Conservation (phyloP, 2,797 vertebrate genomes). For the Sebastes trivittatus region DNA sequence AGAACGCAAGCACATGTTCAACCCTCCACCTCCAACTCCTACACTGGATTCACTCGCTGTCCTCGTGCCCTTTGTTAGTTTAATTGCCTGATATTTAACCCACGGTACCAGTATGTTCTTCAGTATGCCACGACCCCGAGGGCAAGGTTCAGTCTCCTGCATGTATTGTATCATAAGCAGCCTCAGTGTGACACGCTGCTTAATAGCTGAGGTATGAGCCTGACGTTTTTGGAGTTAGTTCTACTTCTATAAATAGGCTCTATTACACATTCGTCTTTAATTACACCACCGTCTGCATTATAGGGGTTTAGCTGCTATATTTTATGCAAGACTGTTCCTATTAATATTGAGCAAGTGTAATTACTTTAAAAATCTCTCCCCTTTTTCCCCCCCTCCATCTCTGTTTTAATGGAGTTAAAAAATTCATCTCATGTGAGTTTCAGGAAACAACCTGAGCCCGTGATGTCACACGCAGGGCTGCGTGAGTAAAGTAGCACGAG, state of each 20-base stretch:
- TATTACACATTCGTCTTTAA: constrained; percentile 94
- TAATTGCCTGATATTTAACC: constrained; percentile 75
- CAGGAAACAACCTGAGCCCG: constrained; percentile 87
- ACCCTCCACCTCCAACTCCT: not conserved
- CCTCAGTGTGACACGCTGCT: constrained; percentile 1
- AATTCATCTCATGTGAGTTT: constrained; percentile 93
- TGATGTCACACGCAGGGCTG: constrained; percentile 81
- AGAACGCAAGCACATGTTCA: constrained; percentile 31
- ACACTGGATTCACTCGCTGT: constrained; percentile 17
- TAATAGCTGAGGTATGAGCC: constrained; percentile 49
- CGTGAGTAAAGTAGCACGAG: not conserved
- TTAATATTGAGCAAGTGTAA: constrained; percentile 99
- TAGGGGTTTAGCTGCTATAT: constrained; percentile 94
- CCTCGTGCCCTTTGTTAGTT: constrained; percentile 60
- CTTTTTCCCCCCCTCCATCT: constrained; percentile 81
- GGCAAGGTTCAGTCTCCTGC: constrained; percentile 62
- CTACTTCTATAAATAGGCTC: constrained; percentile 88
- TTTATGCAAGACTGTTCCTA: constrained; percentile 95
- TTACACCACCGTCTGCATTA: constrained; percentile 92
- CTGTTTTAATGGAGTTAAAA: constrained; percentile 87
- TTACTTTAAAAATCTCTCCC: constrained; percentile 92
- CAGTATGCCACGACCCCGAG: constrained; percentile 50
- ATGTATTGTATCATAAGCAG: constrained; percentile 16
- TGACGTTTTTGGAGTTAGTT: constrained; percentile 56
- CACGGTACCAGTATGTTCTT: constrained; percentile 39